A percentile compares a stretch with the other conserved stretches of the same genome.
phyloP scores from a whole-genome alignment of 2,113 vertebrate species.

The Saccopteryx leptura region DNA sequence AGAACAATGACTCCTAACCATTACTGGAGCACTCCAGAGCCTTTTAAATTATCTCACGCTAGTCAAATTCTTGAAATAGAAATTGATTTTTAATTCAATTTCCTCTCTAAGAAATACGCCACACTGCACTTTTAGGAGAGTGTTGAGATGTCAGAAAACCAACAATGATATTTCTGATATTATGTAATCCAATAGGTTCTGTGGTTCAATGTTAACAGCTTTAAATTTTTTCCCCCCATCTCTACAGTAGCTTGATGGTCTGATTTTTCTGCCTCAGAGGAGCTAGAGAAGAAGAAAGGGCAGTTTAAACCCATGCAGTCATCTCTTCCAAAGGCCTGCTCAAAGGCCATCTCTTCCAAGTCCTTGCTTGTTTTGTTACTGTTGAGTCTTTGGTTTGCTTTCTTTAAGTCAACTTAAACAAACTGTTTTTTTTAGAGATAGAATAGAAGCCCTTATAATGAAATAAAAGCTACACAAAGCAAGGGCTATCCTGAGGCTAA shows the following conservation, averaged over 20 bases:
- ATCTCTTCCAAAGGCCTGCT: background rate
- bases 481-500: background rate
- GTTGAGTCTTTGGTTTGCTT: background rate
- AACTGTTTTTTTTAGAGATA: background rate
- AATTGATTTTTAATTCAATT: constrained; percentile 64
- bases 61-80: constrained; percentile 68
- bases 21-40: background rate
- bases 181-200: background rate
- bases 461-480: background rate
- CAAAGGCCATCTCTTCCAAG: too few species aligned
- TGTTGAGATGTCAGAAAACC: constrained; percentile 36
- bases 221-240: background rate
- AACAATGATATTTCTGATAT: constrained; percentile 20
- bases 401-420: background rate
- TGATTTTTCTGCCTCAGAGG: background rate
- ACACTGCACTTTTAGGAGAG: constrained; percentile 32
- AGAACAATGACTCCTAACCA: constrained; percentile 24
- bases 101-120: constrained; percentile 60
- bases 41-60: constrained; percentile 46
- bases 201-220: background rate
- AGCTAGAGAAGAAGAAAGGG: background rate
- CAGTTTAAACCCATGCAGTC: background rate
- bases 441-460: background rate
- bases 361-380: background rate
- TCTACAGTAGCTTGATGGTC: background rate